Evolutionary conservation across 1,140 invertebrate species (phyloP).

Genomic region (Pseudomyrmex gracilis): DNA sequence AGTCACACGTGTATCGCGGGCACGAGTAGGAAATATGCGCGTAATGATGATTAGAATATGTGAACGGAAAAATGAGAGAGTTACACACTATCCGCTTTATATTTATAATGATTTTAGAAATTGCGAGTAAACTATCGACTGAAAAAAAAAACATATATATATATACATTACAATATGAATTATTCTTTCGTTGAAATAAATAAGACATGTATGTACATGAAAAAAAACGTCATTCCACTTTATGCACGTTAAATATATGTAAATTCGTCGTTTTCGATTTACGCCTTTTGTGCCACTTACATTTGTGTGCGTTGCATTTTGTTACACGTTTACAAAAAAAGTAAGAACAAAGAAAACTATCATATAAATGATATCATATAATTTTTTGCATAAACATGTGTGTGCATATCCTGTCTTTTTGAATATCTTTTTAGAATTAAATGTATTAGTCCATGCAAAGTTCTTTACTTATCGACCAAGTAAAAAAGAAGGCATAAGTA

Average conservation of each 20-base stretch:
- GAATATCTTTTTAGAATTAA: slow-evolving; percentile 55
- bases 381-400: slow-evolving; percentile 22
- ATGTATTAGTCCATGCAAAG: background rate
- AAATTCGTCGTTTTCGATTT: slow-evolving; percentile 49
- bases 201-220: slow-evolving; percentile 71
- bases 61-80: slow-evolving; percentile 20
- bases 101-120: slow-evolving; percentile 71
- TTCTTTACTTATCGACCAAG: slow-evolving; percentile 52
- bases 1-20: slow-evolving; percentile 81
- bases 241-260: slow-evolving; percentile 48
- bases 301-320: slow-evolving; percentile 35
- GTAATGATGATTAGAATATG: slow-evolving; percentile 48
- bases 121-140: slow-evolving; percentile 67
- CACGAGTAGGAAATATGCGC: slow-evolving; percentile 61
- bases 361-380: slow-evolving; percentile 7
- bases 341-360: background rate
- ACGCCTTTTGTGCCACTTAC: slow-evolving; percentile 44
- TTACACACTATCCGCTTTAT: slow-evolving; percentile 33
- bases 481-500: slow-evolving; percentile 43
- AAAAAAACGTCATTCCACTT: slow-evolving; percentile 66
- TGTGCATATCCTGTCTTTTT: slow-evolving; percentile 39
- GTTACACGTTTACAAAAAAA: slow-evolving; percentile 47
- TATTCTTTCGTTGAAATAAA: slow-evolving; percentile 79
- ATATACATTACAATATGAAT: slow-evolving; percentile 69
- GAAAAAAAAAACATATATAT: no score